Base-by-base conservation (phyloP, 2,888 invertebrate genomes). In the Leptinotarsa rubiginosa region DNA sequence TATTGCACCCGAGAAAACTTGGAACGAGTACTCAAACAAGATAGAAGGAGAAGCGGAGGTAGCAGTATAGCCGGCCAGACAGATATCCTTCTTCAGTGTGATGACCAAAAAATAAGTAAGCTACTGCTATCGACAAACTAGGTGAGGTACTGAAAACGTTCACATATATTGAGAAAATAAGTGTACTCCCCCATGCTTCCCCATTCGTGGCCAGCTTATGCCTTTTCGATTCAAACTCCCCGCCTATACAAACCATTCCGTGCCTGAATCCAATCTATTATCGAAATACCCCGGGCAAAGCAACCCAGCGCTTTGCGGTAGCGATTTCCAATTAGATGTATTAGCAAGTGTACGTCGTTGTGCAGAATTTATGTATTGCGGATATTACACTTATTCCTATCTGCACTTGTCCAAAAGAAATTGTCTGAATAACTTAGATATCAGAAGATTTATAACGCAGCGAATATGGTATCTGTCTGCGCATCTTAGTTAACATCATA, bases 261-360 rank as follows among this genome's bases (percentile, higher is more conserved):
- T 77, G 77, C 47, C 68, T 68, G 65, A 64, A 54, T 18, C 62
- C 52, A 75, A 75, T 77, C 73, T 71, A 77, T 75, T 71, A 75
- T 67, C 64, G 69, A 73, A 75, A 69, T 69, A 77, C 77, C 72
- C 50, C 59, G 50, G 75, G 77, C 77, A 71, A 69, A 75, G 75
- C 73, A 69, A 69, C 75, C 76, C 78, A 74, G 78, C 78, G 76
- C 79, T 72, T 79, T 69, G 79, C 81, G 77, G 83, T 83, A 84
- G 84, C 84, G 82, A 82, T 83, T 83, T 82, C 81, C 84, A 84
- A 83, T 84, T 84, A 84, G 83, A 84, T 83, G 81, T 82, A 83
- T 83, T 83, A 83, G 82, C 82, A 83, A 83, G 79, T 77, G 81
- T 78, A 73, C 79, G 81, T 81, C 83, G 79, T 78, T 69, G 64